Evolutionary conservation across 2,888 invertebrate genomes (phyloP).

Genomic region (Thyatira batis): DNA sequence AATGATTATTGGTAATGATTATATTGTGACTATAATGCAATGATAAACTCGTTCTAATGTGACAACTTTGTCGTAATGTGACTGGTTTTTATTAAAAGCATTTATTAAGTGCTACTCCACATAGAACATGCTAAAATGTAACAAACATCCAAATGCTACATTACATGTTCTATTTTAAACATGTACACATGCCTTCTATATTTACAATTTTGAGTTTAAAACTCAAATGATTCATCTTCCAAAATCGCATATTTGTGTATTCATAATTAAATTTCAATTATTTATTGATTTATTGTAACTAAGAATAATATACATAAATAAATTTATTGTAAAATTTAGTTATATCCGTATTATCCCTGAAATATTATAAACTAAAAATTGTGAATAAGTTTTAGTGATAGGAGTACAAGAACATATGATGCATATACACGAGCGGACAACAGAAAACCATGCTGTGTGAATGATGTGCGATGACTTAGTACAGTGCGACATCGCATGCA

Average conservation of each 20-base stretch:
- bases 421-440: constrained; percentile 11
- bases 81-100: not conserved
- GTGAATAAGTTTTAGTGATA: constrained; percentile 6
- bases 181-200: not conserved
- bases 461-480: constrained; percentile 32
- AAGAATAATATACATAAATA: not conserved
- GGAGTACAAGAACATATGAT: constrained; percentile 13
- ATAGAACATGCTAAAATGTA: not conserved
- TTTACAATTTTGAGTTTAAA: not conserved
- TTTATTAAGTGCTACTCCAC: not conserved
- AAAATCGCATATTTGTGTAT: not conserved
- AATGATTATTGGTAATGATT: not conserved
- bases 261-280: no score
- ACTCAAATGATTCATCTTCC: not conserved
- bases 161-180: not conserved
- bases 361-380: not conserved
- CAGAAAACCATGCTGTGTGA: constrained; percentile 31
- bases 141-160: not conserved
- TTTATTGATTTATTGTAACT: no score
- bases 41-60: not conserved
- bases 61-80: not conserved
- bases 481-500: constrained; percentile 35
- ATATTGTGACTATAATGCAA: not conserved
- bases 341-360: not conserved
- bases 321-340: not conserved